A percentile compares a stretch with the other conserved stretches of the same genome.
These are phyloP conservation scores for Podarcis muralis DNA, from an alignment of 2,113 vertebrate genomes.

Conservation along the genomic window DNA sequence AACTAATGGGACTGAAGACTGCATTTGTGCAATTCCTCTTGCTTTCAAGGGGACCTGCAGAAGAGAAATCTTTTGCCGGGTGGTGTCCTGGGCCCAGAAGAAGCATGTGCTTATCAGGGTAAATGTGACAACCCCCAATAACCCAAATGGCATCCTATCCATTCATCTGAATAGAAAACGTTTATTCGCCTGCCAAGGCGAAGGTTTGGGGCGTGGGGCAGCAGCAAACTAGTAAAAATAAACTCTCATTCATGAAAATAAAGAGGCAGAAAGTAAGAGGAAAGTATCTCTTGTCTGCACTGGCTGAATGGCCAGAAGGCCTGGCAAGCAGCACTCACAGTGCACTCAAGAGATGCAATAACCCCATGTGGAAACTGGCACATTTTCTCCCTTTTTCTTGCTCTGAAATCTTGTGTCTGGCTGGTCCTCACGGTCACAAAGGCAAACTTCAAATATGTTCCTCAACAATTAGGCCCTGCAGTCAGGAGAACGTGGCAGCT, in stretches of 20 bases:
- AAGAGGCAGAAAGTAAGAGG: neutral
- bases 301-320: neutral
- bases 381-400: neutral
- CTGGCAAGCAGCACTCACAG: neutral
- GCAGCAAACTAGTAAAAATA: neutral
- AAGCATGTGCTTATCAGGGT: slow-evolving; percentile 10
- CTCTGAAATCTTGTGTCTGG: neutral
- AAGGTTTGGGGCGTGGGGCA: neutral
- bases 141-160: neutral
- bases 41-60: neutral
- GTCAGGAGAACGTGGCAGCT: neutral
- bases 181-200: neutral
- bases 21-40: no score
- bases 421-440: neutral
- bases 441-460: neutral
- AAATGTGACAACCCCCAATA: neutral
- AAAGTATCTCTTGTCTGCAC: neutral
- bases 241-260: neutral
- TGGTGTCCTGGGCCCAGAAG: neutral
- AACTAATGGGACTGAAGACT: neutral
- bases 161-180: fast-evolving
- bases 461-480: neutral
- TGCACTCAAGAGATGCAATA: neutral
- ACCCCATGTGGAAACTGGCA: neutral
- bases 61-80: neutral